Evolutionary conservation across 2,888 invertebrate species (phyloP).

Genomic region (Octonoba sinensis): DNA sequence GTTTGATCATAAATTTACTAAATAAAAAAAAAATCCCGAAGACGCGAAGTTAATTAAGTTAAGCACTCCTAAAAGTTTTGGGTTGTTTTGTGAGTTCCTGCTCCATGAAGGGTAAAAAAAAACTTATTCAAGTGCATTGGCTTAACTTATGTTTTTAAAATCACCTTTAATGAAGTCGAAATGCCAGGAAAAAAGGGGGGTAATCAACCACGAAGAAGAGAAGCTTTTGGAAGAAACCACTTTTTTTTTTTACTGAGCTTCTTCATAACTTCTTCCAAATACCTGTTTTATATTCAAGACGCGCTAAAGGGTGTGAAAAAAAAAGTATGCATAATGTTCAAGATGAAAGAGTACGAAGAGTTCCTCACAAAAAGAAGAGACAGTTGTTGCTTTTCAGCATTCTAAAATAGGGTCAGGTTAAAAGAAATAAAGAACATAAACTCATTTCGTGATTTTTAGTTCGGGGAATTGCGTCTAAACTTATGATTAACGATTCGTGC

Average conservation of each 20-base stretch:
- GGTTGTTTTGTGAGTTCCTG: too few species aligned
- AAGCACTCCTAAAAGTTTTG: too few species aligned
- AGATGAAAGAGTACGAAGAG: conserved; percentile 21
- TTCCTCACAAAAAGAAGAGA: conserved; percentile 13
- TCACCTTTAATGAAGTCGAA: conserved; percentile 19
- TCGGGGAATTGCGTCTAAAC: conserved; percentile 24
- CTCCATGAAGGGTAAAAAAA: too few species aligned
- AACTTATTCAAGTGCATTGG: too few species aligned
- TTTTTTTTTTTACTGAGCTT: too few species aligned
- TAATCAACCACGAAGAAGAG: conserved; percentile 3
- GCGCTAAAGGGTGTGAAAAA: conserved; percentile 15
- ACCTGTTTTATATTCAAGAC: conserved; percentile 55
- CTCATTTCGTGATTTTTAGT: conserved; percentile 28
- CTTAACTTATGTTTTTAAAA: conserved; percentile 4
- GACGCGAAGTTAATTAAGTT: too few species aligned
- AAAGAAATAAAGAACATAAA: conserved; percentile 21
- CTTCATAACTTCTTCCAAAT: conserved; percentile 34
- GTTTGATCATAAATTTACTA: too few species aligned
- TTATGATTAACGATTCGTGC: conserved; percentile 54
- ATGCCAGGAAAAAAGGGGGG: background rate
- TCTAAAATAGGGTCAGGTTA: conserved; percentile 1
- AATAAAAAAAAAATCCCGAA: too few species aligned
- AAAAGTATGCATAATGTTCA: conserved; percentile 35
- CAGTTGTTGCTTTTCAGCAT: conserved; percentile 45
- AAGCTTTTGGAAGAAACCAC: background rate